Evolutionary conservation across 2,888 invertebrate genomes (phyloP).

Genomic region (Stenodera caucasica): DNA sequence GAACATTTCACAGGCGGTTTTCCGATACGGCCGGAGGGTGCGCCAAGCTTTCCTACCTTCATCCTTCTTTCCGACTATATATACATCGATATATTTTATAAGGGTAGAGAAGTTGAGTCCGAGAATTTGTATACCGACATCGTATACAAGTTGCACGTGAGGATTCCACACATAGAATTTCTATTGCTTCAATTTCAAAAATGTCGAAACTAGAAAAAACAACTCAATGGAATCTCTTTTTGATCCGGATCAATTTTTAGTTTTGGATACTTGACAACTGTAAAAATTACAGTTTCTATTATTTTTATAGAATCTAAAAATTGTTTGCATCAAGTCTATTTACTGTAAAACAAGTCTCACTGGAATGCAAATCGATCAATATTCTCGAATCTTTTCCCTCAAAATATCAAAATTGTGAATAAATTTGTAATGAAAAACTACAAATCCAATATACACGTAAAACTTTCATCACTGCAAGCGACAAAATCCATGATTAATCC

Average conservation of each 20-base stretch:
- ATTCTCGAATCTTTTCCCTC: too few relatives aligned
- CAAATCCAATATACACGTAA: too few relatives aligned
- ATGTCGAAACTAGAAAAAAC: neutral
- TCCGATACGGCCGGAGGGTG: slow-evolving; percentile 30
- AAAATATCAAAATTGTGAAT: too few relatives aligned
- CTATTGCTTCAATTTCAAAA: neutral
- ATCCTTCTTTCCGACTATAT: neutral
- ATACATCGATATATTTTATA: neutral
- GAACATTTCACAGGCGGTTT: slow-evolving; percentile 16
- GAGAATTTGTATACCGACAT: neutral
- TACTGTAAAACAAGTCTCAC: too few relatives aligned
- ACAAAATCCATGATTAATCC: too few relatives aligned
- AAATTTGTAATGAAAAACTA: too few relatives aligned
- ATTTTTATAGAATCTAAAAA: too few relatives aligned
- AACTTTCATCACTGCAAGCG: too few relatives aligned
- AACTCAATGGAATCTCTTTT: neutral
- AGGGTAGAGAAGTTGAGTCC: neutral
- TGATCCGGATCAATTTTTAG: slow-evolving; percentile 5
- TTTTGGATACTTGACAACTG: neutral
- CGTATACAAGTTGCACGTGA: too few relatives aligned
- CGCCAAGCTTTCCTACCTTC: slow-evolving; percentile 21
- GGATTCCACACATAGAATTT: too few relatives aligned
- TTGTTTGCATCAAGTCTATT: too few relatives aligned
- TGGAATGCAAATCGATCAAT: too few relatives aligned
- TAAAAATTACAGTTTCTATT: slow-evolving; percentile 1